phyloP scores from a whole-genome alignment of 2,888 invertebrate genomes.

The Cataglyphis rosenhaueri region DNA sequence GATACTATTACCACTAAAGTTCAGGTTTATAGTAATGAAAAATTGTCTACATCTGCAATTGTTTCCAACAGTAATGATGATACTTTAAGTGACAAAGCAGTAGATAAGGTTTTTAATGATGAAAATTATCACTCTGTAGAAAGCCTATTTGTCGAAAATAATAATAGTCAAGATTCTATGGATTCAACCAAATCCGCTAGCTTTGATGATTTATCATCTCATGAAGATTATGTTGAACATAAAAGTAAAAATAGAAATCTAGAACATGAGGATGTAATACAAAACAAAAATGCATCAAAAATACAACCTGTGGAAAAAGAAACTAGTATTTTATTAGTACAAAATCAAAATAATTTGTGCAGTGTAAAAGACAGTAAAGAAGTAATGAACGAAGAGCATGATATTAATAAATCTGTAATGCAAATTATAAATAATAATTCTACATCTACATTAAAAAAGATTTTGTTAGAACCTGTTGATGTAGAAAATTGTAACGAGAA shows the following conservation, averaged over 20 bases:
- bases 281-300: slow-evolving; percentile 3
- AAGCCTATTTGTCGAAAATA: not conserved
- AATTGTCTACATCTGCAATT: not conserved
- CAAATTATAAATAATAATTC: slow-evolving; percentile 43
- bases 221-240: slow-evolving; percentile 3
- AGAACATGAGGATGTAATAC: not conserved
- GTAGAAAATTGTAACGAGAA: slow-evolving; percentile 31
- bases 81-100: not conserved
- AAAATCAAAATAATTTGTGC: slow-evolving; percentile 36
- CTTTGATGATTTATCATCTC: slow-evolving; percentile 2
- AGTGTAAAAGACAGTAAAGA: slow-evolving; percentile 22
- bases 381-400: not conserved
- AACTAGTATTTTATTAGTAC: not conserved
- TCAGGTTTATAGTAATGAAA: slow-evolving; percentile 14
- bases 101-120: not conserved
- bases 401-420: slow-evolving; percentile 20
- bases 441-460: not conserved
- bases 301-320: not conserved
- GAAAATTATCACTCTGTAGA: not conserved
- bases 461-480: slow-evolving; percentile 32
- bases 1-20: not conserved
- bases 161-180: not conserved
- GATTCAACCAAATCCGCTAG: not conserved
- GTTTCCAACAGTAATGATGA: not conserved
- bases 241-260: not conserved